Evolutionary conservation across 2,888 invertebrate genomes (phyloP).

Genomic region (Myopa testacea): DNA sequence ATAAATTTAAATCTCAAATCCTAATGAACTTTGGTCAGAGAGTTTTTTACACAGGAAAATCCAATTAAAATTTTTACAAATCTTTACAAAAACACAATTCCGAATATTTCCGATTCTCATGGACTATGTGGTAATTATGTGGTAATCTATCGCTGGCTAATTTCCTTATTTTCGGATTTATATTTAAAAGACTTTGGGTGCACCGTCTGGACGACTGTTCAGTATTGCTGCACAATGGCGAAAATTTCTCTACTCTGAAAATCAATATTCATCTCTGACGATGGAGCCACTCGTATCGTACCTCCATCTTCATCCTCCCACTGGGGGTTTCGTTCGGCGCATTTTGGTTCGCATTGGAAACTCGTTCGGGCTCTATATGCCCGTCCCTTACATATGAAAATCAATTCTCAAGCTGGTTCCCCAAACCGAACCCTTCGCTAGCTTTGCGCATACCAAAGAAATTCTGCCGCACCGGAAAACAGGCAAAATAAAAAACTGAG

Average conservation of each 20-base stretch:
- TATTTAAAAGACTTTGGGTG: constrained; percentile 27
- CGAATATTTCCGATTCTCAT: neutral
- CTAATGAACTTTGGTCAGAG: neutral
- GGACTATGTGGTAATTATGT: neutral
- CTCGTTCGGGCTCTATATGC: constrained; percentile 26
- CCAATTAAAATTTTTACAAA: neutral
- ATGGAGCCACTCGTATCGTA: constrained; percentile 41
- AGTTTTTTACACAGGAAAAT: neutral
- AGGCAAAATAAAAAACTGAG: neutral
- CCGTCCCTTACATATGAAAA: constrained; percentile 44
- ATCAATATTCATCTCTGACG: constrained; percentile 58
- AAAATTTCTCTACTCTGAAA: constrained; percentile 57
- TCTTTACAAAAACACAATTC: neutral
- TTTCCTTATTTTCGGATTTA: constrained; percentile 39
- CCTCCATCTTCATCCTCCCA: constrained; percentile 36
- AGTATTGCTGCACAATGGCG: constrained; percentile 42
- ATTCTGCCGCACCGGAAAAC: constrained; percentile 24
- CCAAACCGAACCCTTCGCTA: constrained; percentile 29
- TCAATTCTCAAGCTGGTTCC: constrained; percentile 47
- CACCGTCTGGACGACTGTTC: constrained; percentile 37
- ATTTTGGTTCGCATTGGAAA: constrained; percentile 43
- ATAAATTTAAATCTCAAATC: neutral
- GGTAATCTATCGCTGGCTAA: neutral
- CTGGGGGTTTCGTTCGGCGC: constrained; percentile 31
- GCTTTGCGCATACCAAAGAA: constrained; percentile 25